Evolutionary conservation across 2,797 vertebrate genomes (phyloP).

Genomic region (Hoplostethus atlanticus): DNA sequence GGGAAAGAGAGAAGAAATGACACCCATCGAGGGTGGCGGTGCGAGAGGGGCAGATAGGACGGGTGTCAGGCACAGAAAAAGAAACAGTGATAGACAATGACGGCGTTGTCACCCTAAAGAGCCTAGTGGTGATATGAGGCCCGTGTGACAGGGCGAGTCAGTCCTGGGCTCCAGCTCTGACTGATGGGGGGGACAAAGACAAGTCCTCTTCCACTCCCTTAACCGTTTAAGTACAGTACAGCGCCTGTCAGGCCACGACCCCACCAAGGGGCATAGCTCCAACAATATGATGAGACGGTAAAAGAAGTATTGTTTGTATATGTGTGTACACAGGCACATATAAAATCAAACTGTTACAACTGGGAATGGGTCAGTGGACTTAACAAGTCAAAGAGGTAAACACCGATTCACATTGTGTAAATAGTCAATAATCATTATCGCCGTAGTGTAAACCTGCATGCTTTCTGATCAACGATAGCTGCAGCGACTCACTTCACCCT

Average conservation of each 20-base stretch:
- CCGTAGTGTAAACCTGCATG: neutral
- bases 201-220: conserved; percentile 36
- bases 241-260: conserved; percentile 37
- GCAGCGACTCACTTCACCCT: neutral
- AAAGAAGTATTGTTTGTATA: conserved; percentile 3
- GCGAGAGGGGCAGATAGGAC: conserved; percentile 20
- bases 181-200: conserved; percentile 34
- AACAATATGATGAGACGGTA: neutral
- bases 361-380: neutral
- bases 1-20: conserved; percentile 38
- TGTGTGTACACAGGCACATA: neutral
- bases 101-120: conserved; percentile 63
- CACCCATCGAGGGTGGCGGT: conserved; percentile 1
- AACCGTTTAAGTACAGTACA: conserved; percentile 26
- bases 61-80: conserved; percentile 54
- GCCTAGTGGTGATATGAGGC: conserved; percentile 67
- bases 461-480: neutral
- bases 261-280: neutral
- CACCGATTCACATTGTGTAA: neutral
- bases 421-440: neutral
- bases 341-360: neutral
- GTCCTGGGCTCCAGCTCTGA: conserved; percentile 12
- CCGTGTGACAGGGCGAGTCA: conserved; percentile 59
- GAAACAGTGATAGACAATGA: conserved; percentile 49
- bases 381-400: neutral